Evolutionary conservation across 2,888 invertebrate genomes (phyloP).

Genomic region (Brachyptera putata): DNA sequence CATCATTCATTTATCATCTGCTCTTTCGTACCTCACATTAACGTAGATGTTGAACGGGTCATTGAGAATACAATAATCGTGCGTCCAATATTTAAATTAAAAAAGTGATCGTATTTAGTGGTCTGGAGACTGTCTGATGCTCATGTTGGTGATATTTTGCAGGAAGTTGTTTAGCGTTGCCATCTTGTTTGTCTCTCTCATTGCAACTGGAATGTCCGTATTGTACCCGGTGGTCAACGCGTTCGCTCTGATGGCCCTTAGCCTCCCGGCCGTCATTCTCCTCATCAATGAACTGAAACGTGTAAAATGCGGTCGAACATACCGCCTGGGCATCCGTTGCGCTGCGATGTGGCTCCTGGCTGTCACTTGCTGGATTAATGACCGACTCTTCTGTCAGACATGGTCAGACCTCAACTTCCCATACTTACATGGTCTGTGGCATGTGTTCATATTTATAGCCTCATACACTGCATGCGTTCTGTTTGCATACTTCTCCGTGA

Average conservation of each 20-base stretch:
- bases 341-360: conserved; percentile 65
- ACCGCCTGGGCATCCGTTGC: conserved; percentile 66
- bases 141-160: too few species aligned
- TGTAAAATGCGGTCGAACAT: conserved; percentile 55
- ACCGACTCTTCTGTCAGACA: conserved; percentile 71
- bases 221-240: conserved; percentile 78
- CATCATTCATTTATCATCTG: too few species aligned
- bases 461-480: conserved; percentile 72
- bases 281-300: conserved; percentile 60
- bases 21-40: too few species aligned
- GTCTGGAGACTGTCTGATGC: too few species aligned
- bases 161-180: conserved; percentile 52
- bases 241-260: conserved; percentile 72
- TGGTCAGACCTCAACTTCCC: conserved; percentile 76
- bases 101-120: too few species aligned
- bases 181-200: conserved; percentile 54
- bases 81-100: too few species aligned
- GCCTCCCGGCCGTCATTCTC: conserved; percentile 64
- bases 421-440: conserved; percentile 80
- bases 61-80: too few species aligned
- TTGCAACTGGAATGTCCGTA: conserved; percentile 64
- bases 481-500: conserved; percentile 73
- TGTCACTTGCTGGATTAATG: conserved; percentile 72
- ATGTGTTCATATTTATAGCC: conserved; percentile 73
- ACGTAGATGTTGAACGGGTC: too few species aligned